Conservation (phyloP, 2,113 vertebrate species). For the Percopsis transmontana region DNA sequence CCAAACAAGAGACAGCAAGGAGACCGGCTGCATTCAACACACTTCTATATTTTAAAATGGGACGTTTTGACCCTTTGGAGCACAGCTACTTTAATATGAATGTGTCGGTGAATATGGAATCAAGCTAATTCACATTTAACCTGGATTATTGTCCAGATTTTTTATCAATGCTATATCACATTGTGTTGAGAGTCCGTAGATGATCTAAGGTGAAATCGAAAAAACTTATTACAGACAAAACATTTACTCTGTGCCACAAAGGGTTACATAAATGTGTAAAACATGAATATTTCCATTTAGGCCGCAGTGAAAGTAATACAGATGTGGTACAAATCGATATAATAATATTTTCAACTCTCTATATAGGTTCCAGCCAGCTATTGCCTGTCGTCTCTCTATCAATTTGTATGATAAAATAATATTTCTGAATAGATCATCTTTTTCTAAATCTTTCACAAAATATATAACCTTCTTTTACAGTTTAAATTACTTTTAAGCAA, state of each 20-base stretch:
- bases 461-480: slow-evolving; percentile 41
- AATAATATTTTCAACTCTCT: slow-evolving; percentile 23
- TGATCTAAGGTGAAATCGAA: too few relatives aligned
- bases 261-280: not conserved
- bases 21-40: slow-evolving; percentile 8
- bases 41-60: not conserved
- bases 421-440: slow-evolving; percentile 61
- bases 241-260: not conserved
- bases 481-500: slow-evolving; percentile 5
- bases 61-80: too few relatives aligned
- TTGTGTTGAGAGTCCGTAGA: too few relatives aligned
- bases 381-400: slow-evolving; percentile 9
- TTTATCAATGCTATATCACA: too few relatives aligned
- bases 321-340: slow-evolving; percentile 22
- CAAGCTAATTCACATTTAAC: too few relatives aligned
- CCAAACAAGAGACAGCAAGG: too few relatives aligned
- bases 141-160: too few relatives aligned
- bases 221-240: too few relatives aligned
- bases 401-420: slow-evolving; percentile 66
- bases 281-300: not conserved
- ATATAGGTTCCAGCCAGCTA: slow-evolving; percentile 1
- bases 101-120: too few relatives aligned
- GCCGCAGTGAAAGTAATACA: slow-evolving; percentile 3
- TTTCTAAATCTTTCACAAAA: slow-evolving; percentile 64
- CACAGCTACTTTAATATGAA: too few relatives aligned